Percentiles rank a stretch among this genome's conserved stretches.
Conservation (phyloP, 2,113 vertebrate species). For the Conger conger region DNA sequence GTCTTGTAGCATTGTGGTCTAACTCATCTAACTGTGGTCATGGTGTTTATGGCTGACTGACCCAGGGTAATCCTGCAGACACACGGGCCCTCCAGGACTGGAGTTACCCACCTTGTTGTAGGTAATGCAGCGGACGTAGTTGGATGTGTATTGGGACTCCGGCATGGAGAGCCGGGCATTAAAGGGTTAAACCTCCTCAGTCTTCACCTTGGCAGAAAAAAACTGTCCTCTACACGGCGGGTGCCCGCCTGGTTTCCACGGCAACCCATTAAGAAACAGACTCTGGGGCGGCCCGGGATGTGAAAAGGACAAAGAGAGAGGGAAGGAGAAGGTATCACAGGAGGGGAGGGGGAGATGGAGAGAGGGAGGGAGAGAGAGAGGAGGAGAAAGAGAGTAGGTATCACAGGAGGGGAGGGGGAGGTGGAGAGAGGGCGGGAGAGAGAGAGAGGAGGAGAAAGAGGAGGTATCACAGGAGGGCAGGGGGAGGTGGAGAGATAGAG, state of each 20-base stretch:
- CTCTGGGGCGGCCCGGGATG: slow-evolving; percentile 20
- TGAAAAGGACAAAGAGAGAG: slow-evolving; percentile 44
- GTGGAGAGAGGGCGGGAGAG: background rate
- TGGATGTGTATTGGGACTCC: background rate
- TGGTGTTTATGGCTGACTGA: no score
- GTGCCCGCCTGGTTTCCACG: slow-evolving; percentile 34
- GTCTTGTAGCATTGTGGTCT: no score
- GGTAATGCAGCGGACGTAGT: background rate
- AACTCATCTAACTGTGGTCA: no score
- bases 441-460: background rate
- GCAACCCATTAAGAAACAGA: slow-evolving; percentile 44
- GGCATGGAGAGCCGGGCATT: slow-evolving; percentile 28
- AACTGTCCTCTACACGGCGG: slow-evolving; percentile 12
- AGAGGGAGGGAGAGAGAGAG: background rate
- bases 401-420: background rate
- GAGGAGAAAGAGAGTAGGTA: slow-evolving; percentile 6
- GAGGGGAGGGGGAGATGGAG: background rate
- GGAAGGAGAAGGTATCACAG: slow-evolving; percentile 21
- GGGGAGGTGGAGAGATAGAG: background rate
- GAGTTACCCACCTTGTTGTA: no score
- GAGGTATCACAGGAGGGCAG: background rate
- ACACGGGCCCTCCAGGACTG: no score
- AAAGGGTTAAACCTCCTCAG: slow-evolving; percentile 43
- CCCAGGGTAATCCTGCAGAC: no score
- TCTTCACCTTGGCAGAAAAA: slow-evolving; percentile 35